Conservation (phyloP, 2,113 vertebrate species). For the Macroglossus sobrinus region DNA sequence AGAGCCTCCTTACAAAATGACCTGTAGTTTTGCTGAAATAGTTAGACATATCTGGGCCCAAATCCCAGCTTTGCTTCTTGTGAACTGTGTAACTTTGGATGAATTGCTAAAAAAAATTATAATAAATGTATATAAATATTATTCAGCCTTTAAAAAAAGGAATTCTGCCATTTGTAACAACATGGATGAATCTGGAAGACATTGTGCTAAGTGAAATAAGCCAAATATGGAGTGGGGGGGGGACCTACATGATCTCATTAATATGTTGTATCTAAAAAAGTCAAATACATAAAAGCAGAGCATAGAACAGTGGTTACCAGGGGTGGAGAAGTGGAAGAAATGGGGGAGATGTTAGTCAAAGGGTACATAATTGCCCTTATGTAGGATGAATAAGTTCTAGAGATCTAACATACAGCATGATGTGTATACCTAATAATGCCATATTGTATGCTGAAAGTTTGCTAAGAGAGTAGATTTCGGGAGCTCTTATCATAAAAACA, state of each 20-base stretch:
- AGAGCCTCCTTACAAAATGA: neutral
- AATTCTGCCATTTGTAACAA: neutral
- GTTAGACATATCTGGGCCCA: neutral
- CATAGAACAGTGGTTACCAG: no score
- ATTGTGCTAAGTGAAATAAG: neutral
- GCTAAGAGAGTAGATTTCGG: neutral
- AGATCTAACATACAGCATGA: neutral
- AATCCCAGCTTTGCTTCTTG: neutral
- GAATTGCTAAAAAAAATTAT: neutral
- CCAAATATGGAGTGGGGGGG: neutral
- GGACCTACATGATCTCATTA: neutral
- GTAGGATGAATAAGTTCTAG: neutral
- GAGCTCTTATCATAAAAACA: neutral
- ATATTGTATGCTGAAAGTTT: neutral
- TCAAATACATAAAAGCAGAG: neutral
- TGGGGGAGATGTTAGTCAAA: neutral
- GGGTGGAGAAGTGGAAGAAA: neutral
- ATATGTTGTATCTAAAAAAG: neutral
- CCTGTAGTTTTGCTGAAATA: neutral
- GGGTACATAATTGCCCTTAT: no score
- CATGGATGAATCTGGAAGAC: neutral
- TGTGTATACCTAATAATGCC: neutral
- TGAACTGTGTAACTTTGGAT: neutral
- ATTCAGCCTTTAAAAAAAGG: neutral
- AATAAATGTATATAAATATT: neutral